Conservation (phyloP, 1,140 invertebrate genomes). For the Artemia franciscana region DNA sequence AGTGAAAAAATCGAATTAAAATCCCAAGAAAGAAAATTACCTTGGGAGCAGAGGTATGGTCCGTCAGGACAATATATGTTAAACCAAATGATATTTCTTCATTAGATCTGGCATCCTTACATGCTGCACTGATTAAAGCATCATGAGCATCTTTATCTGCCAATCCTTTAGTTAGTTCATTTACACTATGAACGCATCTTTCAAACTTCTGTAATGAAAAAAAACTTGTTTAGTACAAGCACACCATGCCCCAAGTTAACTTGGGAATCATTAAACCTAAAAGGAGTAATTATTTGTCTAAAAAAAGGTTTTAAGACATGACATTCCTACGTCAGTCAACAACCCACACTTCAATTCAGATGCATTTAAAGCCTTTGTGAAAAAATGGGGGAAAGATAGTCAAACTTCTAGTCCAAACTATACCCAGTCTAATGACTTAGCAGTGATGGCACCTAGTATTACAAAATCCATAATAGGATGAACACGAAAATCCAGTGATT, state of each 20-base stretch:
- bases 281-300: not conserved
- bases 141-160: slow-evolving; percentile 86
- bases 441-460: too few relatives aligned
- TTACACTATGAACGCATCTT: slow-evolving; percentile 46
- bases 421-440: too few relatives aligned
- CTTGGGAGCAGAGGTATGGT: slow-evolving; percentile 52
- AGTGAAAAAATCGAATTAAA: too few relatives aligned
- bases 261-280: not conserved
- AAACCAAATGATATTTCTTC: slow-evolving; percentile 71
- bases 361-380: too few relatives aligned
- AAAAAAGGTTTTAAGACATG: not conserved
- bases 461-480: too few relatives aligned
- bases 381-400: too few relatives aligned
- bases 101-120: slow-evolving; percentile 67
- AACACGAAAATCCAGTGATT: too few relatives aligned
- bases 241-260: not conserved
- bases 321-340: not conserved
- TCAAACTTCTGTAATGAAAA: slow-evolving; percentile 57
- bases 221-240: slow-evolving; percentile 11
- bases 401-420: too few relatives aligned
- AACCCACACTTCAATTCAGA: not conserved
- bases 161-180: slow-evolving; percentile 46
- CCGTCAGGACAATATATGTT: slow-evolving; percentile 64
- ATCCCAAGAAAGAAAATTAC: too few relatives aligned
- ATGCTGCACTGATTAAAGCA: slow-evolving; percentile 58